Evolutionary conservation across 2,113 vertebrate species (phyloP).

Genomic region (Columba livia): DNA sequence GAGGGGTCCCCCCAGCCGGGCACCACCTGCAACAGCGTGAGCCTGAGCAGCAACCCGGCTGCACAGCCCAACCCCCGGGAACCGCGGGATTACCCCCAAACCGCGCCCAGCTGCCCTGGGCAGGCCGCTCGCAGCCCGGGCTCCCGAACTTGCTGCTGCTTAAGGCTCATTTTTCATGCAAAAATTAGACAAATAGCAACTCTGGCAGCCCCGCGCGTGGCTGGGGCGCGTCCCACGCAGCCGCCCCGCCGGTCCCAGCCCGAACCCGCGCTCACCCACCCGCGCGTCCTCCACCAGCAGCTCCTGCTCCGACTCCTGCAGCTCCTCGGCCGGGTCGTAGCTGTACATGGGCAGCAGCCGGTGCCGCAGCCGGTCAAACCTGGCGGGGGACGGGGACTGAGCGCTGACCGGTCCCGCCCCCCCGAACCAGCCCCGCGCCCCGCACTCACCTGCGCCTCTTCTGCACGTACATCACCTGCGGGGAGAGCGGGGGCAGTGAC

Average conservation of each 20-base stretch:
- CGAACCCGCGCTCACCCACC: constrained; percentile 76
- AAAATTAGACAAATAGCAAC: not conserved
- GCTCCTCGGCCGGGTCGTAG: constrained; percentile 92
- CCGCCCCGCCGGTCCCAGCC: rapidly evolving
- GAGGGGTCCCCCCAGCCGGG: constrained; percentile 84
- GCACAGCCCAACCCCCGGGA: not conserved
- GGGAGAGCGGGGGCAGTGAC: not conserved
- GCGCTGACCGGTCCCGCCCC: not conserved
- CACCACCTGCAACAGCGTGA: constrained; percentile 73
- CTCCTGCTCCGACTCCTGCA: constrained; percentile 91
- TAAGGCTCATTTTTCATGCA: rapidly evolving
- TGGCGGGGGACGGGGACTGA: not conserved
- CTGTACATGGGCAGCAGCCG: constrained; percentile 93
- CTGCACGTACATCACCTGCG: constrained; percentile 89
- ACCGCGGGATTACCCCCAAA: not conserved
- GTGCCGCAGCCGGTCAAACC: constrained; percentile 90
- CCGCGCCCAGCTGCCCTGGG: not conserved
- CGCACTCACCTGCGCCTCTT: constrained; percentile 85
- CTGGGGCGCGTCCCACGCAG: rapidly evolving
- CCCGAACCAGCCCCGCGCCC: rapidly evolving
- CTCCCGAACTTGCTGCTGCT: not conserved
- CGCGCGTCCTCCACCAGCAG: constrained; percentile 87
- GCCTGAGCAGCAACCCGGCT: not conserved
- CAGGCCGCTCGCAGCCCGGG: not conserved
- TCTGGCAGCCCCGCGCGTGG: rapidly evolving